phyloP scores from a whole-genome alignment of 2,888 invertebrate genomes.

The Miltochrista miniata region DNA sequence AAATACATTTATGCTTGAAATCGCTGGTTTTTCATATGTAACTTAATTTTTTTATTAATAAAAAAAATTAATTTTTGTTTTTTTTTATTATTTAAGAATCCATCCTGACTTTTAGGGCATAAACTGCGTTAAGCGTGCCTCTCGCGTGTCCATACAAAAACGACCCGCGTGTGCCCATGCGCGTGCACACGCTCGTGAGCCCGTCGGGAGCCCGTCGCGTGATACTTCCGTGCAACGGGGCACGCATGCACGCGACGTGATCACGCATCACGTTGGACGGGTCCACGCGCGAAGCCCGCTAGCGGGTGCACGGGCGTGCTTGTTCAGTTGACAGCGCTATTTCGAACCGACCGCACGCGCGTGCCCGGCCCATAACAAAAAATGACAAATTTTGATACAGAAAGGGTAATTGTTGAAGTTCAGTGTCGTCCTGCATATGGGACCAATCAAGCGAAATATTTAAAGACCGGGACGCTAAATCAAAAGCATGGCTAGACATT shows the following conservation, averaged over 20 bases:
- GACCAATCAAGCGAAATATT: too few relatives aligned
- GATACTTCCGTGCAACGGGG: constrained; percentile 31
- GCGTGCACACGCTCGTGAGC: constrained; percentile 23
- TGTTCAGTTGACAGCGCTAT: constrained; percentile 26
- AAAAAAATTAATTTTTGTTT: too few relatives aligned
- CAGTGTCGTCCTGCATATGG: too few relatives aligned
- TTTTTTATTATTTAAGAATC: too few relatives aligned
- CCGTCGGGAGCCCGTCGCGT: constrained; percentile 31
- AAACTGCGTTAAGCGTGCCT: constrained; percentile 3
- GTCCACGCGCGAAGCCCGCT: constrained; percentile 26
- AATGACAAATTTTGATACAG: constrained; percentile 26
- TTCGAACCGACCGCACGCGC: constrained; percentile 27
- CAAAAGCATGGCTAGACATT: too few relatives aligned
- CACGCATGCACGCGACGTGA: constrained; percentile 31
- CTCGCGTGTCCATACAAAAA: constrained; percentile 21
- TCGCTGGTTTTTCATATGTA: too few relatives aligned
- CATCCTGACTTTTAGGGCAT: too few relatives aligned
- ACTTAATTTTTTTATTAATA: too few relatives aligned
- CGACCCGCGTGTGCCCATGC: constrained; percentile 28
- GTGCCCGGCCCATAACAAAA: constrained; percentile 29
- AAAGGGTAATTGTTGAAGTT: too few relatives aligned
- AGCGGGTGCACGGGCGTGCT: constrained; percentile 25
- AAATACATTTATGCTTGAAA: too few relatives aligned
- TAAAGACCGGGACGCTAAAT: too few relatives aligned
- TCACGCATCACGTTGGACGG: constrained; percentile 32